These are phyloP conservation scores for Ophioninae sp. DNA, from an alignment of 2,888 invertebrate genomes.

Conservation along the genomic window DNA sequence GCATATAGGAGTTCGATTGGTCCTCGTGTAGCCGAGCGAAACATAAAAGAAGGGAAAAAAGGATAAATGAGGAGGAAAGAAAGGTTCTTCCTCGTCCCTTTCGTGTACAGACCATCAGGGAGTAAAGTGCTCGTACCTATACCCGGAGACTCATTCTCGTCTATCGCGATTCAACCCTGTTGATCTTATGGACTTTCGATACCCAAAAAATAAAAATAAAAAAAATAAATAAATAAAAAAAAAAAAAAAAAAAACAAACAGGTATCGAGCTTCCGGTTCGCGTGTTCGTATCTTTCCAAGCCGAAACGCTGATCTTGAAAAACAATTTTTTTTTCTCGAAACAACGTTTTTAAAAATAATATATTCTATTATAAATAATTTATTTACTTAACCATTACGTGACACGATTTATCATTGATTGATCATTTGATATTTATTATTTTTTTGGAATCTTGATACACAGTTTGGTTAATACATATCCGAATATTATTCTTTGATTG, in stretches of 20 bases:
- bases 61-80: not conserved
- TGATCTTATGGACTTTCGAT: not conserved
- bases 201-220: not conserved
- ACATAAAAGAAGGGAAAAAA: constrained; percentile 4
- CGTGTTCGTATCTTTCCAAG: not conserved
- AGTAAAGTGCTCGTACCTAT: not conserved
- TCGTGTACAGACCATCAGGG: not conserved
- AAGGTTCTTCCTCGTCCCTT: not conserved
- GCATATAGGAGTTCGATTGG: constrained; percentile 13
- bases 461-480: no score
- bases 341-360: no score
- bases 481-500: no score
- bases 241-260: no score
- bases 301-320: not conserved
- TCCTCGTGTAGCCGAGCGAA: constrained; percentile 3
- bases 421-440: no score
- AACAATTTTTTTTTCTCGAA: no score
- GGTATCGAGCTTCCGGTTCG: not conserved
- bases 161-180: not conserved
- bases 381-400: no score
- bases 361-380: no score
- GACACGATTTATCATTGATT: no score
- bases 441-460: no score
- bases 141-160: not conserved
- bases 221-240: no score